Percentiles rank a stretch among this genome's conserved stretches.
Conservation (phyloP, 2,113 vertebrate genomes). For the Rhynchomys soricoides region DNA sequence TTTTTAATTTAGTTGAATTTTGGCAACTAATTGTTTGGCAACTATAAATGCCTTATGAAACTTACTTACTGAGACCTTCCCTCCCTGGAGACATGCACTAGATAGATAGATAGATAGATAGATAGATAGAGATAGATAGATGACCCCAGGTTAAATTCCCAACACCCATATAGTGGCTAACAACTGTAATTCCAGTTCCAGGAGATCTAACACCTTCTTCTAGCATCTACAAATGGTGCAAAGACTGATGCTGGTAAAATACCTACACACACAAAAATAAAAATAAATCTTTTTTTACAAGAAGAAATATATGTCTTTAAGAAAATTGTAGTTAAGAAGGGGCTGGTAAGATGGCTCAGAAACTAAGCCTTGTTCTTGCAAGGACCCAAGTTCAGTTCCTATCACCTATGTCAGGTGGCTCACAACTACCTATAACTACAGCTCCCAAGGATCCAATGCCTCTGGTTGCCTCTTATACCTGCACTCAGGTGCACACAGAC, state of each 20-base stretch:
- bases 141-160: neutral
- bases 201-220: neutral
- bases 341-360: neutral
- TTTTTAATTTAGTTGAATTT: constrained; percentile 24
- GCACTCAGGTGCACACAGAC: neutral
- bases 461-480: neutral
- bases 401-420: neutral
- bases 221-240: neutral
- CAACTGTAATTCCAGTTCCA: neutral
- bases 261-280: neutral
- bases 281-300: neutral
- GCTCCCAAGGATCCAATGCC: neutral
- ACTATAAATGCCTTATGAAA: neutral
- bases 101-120: neutral
- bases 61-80: neutral
- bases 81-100: neutral
- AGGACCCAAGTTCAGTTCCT: neutral
- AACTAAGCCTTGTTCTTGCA: neutral
- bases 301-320: neutral
- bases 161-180: neutral
- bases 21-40: constrained; percentile 4
- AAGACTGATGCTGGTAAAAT: neutral
- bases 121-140: no score
- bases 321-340: neutral
- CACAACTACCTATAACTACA: neutral